Conservation (phyloP, 37 sponge, comb jelly and placozoan genomes). For the Crambe crambe region DNA sequence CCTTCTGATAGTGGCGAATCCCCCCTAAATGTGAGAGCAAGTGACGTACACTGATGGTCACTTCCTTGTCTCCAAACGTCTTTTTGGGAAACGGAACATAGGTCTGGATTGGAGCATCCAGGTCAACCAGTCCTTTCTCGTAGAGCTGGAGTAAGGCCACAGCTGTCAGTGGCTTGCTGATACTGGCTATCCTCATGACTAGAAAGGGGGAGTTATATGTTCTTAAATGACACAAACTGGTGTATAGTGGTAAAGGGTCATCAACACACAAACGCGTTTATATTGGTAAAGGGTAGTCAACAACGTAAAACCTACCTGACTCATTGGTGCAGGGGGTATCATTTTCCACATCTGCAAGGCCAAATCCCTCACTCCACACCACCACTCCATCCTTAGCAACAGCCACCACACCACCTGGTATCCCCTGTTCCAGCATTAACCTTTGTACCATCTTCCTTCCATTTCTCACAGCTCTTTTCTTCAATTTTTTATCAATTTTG, state of each 20-base stretch:
- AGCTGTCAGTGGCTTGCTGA: constrained; percentile 84
- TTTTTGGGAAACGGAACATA: constrained; percentile 86
- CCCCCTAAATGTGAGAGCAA: constrained; percentile 80
- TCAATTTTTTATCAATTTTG: neutral
- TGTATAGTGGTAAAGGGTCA: neutral
- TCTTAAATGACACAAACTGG: neutral
- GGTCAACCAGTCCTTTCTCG: constrained; percentile 75
- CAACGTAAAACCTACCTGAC: neutral
- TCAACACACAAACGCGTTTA: neutral
- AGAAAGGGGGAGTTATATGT: constrained; percentile 6
- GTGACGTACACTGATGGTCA: constrained; percentile 69
- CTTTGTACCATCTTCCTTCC: constrained; percentile 17
- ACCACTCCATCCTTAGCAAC: constrained; percentile 64
- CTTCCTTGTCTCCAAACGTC: constrained; percentile 56
- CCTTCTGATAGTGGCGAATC: constrained; percentile 73
- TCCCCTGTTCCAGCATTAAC: constrained; percentile 54
- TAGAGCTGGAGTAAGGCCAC: constrained; percentile 68
- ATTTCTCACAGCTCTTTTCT: neutral
- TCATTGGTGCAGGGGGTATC: constrained; percentile 44
- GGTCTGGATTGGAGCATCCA: constrained; percentile 80
- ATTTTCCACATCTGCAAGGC: constrained; percentile 85
- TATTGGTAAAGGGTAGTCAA: neutral
- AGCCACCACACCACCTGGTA: constrained; percentile 71
- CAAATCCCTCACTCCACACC: constrained; percentile 77
- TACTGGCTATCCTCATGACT: constrained; percentile 94